Evolutionary conservation across 1,140 invertebrate genomes (phyloP), one percentile per base, ranked within the genome.

Genomic region (Akabosia matsudoensis): DNA sequence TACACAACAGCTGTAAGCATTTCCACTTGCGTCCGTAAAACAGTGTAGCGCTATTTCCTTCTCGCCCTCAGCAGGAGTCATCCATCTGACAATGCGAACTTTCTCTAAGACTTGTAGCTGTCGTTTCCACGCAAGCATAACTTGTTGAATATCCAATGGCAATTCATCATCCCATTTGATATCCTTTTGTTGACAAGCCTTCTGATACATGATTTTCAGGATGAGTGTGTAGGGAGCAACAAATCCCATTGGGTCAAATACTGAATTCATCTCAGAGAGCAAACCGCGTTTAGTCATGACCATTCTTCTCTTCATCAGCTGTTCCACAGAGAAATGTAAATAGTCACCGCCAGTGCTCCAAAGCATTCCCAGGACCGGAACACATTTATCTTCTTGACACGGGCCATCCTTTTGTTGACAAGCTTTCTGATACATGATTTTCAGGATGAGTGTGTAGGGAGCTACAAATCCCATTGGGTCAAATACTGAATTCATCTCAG

Each of bases 171-270:
- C 70, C 30, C 30, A 72, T 22, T 34, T 34, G n/a, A 51, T 3
- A 4, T 72, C 45, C n/a, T 7, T 24, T n/a, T n/a, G n/a, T 34
- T 37, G 13, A 7, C 31, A 34, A 22, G 3, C 4, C 14, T 45
- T 26, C 34, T 45, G 70, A 2, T 30, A 28, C 3, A 72, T 2
- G 1, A 37, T 2, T 24, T 72, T 72, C n/a, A 34, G 14, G 4
- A 18, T 18, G 2, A 72, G 10, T 3, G 10, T 45, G 22, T 84
- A 67, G 1, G 85, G 84, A 0, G 82, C 76, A 0, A 86, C 26
- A 79, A 83, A 84, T 0, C 85, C 84, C 4, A 86, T 34, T 0
- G 85, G 85, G 77, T 86, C 85, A 78, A 83, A 87, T 30, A 87
- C 77, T 26, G 81, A 82, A 16, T 79, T 76, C 0, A 84, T 82